These are phyloP conservation scores for Drosophila parthenogenetica DNA, from an alignment of 2,888 invertebrate genomes.

Conservation along the genomic window DNA sequence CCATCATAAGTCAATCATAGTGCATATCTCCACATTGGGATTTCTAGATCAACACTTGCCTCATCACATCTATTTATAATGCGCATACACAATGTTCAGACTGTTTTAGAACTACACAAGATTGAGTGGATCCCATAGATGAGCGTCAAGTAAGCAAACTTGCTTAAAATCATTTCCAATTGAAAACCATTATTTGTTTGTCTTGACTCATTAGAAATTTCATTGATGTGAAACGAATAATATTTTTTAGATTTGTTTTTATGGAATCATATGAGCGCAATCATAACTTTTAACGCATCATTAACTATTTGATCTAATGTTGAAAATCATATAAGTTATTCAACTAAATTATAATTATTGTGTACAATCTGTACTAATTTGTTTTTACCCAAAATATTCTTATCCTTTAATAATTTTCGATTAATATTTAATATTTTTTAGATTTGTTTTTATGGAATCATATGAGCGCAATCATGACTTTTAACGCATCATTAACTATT, in stretches of 20 bases:
- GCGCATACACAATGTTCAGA: background rate
- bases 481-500: constrained; percentile 23
- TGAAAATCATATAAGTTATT: constrained; percentile 5
- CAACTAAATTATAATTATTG: background rate
- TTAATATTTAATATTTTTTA: no score
- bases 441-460: background rate
- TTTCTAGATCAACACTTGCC: constrained; percentile 10
- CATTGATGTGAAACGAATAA: background rate
- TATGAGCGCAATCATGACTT: constrained; percentile 19
- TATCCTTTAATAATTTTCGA: no score
- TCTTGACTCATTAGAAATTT: background rate
- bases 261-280: constrained; percentile 20
- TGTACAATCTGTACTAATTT: no score
- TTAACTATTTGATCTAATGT: constrained; percentile 13
- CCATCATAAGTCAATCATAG: constrained; percentile 34
- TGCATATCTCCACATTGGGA: constrained; percentile 17
- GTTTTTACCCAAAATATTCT: no score
- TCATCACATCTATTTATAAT: constrained; percentile 15
- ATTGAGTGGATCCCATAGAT: background rate
- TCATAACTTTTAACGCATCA: constrained; percentile 16
- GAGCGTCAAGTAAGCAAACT: background rate
- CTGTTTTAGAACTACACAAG: background rate
- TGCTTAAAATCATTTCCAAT: background rate
- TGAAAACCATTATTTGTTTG: background rate
- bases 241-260: no score